A percentile compares a stretch with the other conserved stretches of the same genome.
These are phyloP conservation scores for Trichomalopsis sarcophagae DNA, from an alignment of 1,140 invertebrate genomes.

Conservation along the genomic window DNA sequence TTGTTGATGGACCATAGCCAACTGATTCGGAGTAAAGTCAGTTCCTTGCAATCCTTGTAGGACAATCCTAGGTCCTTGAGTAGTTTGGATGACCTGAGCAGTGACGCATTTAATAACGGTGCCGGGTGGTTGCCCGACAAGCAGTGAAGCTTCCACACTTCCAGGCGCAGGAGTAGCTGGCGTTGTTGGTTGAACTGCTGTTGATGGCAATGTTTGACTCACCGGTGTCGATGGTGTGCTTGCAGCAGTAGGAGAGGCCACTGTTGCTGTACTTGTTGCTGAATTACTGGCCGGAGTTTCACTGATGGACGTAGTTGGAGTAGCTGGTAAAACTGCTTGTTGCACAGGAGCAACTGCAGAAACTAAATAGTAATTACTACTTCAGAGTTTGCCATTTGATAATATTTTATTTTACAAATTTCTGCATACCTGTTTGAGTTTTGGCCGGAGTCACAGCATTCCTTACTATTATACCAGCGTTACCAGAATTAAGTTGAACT, in stretches of 20 bases:
- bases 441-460: conserved; percentile 64
- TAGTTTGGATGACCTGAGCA: conserved; percentile 87
- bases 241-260: conserved; percentile 10
- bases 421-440: conserved; percentile 60
- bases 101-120: conserved; percentile 91
- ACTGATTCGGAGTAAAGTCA: conserved; percentile 86
- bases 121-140: conserved; percentile 86
- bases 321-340: conserved; percentile 55
- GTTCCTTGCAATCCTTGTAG: conserved; percentile 88
- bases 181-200: conserved; percentile 40
- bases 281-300: conserved; percentile 31
- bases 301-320: conserved; percentile 55
- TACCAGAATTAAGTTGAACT: conserved; percentile 69
- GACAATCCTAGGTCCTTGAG: conserved; percentile 88
- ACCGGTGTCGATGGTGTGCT: conserved; percentile 42
- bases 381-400: neutral
- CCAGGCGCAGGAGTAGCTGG: conserved; percentile 64
- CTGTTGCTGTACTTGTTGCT: conserved; percentile 44
- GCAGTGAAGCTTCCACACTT: conserved; percentile 81
- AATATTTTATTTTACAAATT: neutral
- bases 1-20: conserved; percentile 88
- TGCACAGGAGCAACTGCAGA: conserved; percentile 8
- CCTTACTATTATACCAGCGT: conserved; percentile 70
- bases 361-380: neutral
- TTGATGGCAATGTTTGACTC: conserved; percentile 46